Base-by-base conservation (phyloP, 1,140 invertebrate species). In the Cecropterus lyciades region DNA sequence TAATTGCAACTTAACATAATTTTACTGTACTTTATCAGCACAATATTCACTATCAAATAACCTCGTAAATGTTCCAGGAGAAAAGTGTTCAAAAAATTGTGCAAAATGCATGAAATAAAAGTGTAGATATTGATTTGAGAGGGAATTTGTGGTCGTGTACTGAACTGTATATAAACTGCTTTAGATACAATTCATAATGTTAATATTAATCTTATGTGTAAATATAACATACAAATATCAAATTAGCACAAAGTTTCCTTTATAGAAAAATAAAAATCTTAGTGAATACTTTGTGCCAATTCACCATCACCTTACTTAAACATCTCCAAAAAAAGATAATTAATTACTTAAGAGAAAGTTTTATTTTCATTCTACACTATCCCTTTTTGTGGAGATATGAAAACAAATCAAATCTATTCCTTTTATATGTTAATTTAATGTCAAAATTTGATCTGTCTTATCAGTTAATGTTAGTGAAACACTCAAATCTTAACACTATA, bases 401-500 rank as follows among this genome's bases (percentile, higher is more conserved):
- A 63, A 56, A 68, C 60, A 72, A 72, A 72, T 60, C 66, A 68
- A 63, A 63, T 37, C 4, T 13, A 15, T 33, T 6, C 15, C 0
- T 33, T 27, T 20, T 2, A 49, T 24, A 24, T 24, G 10, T 13
- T 56, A 13, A 24, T 24, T 40, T 40, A 0, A 14, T 30, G 16
- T 20, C 8, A 46, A 6, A 46, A 17, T 51, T 63, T 52, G 59
- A 63, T 63, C 52, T 52, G 48, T 65, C 56, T 56, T 57, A 13
- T 16, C 49, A 68, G 70, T 75, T 70, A 70, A 55, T 79, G 67
- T 77, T 72, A 75, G 73, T 75, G 51, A 59, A 73, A 82, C 78
- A 82, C 75, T 80, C 78, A 78, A 62, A 65, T 72, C 73, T 82
- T 80, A 82, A 67, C 15, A 40, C 76, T 76, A 60, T 51, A 70